These are phyloP conservation scores for Calameuta filiformis DNA, from an alignment of 2,888 invertebrate genomes.

Conservation along the genomic window DNA sequence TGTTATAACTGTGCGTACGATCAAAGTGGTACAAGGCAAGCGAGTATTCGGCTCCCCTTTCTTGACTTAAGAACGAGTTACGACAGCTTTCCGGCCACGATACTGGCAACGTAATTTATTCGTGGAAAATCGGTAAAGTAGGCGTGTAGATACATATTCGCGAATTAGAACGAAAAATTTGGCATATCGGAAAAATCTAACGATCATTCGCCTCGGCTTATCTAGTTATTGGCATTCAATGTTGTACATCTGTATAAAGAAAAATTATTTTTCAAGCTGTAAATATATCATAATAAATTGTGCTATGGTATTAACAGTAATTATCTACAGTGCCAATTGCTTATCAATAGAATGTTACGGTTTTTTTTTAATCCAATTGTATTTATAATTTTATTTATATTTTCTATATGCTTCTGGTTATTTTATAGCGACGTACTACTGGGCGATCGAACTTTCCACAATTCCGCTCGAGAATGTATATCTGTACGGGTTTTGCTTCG, in stretches of 20 bases:
- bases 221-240: no score
- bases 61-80: conserved; percentile 8
- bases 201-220: not conserved
- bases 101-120: not conserved
- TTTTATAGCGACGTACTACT: not conserved
- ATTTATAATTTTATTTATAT: not conserved
- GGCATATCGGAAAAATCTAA: not conserved
- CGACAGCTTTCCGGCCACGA: not conserved
- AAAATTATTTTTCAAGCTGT: not conserved
- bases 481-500: not conserved
- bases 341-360: not conserved
- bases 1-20: conserved; percentile 31
- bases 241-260: no score
- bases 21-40: conserved; percentile 41
- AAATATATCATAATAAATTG: not conserved
- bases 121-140: no score
- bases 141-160: not conserved
- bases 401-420: not conserved
- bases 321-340: not conserved
- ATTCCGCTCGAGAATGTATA: not conserved
- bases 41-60: conserved; percentile 35
- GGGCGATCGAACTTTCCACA: not conserved
- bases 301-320: not conserved
- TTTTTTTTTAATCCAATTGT: not conserved
- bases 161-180: not conserved